These are phyloP conservation scores for Drosophila mimica DNA, from an alignment of 2,888 invertebrate genomes.

Conservation along the genomic window DNA sequence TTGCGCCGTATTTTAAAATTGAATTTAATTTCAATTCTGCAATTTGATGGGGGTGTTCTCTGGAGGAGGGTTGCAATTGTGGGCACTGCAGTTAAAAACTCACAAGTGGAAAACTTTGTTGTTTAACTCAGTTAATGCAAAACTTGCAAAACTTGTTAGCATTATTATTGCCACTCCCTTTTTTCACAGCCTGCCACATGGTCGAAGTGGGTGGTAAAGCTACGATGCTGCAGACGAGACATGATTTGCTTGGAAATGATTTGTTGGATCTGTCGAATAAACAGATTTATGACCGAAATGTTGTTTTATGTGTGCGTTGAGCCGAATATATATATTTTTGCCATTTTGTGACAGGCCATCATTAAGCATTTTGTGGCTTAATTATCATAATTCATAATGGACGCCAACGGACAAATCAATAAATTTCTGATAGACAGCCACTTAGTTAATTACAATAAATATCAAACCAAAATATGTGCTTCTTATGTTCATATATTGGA, in stretches of 20 bases:
- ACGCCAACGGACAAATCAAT: constrained; percentile 48
- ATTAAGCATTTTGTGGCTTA: constrained; percentile 57
- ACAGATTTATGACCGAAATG: constrained; percentile 54
- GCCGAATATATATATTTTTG: constrained; percentile 48
- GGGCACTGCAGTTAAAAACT: constrained; percentile 53
- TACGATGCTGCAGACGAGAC: constrained; percentile 10
- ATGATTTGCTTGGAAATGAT: constrained; percentile 1
- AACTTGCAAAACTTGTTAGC: constrained; percentile 52
- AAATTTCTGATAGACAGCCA: constrained; percentile 34
- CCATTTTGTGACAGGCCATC: constrained; percentile 50
- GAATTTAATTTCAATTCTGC: constrained; percentile 68
- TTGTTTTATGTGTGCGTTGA: constrained; percentile 35
- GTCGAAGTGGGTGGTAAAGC: background rate
- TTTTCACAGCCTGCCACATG: background rate
- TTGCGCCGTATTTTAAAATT: constrained; percentile 70
- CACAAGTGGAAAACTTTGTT: constrained; percentile 77
- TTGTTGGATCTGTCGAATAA: constrained; percentile 32
- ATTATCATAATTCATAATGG: constrained; percentile 62
- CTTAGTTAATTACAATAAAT: constrained; percentile 40
- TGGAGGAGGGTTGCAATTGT: constrained; percentile 9
- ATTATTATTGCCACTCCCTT: constrained; percentile 34
- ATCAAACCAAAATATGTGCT: background rate
- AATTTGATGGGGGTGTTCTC: constrained; percentile 17
- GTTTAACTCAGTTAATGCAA: constrained; percentile 68
- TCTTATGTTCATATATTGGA: background rate